Evolutionary conservation across 2,888 invertebrate genomes (phyloP).

Genomic region (Drosophila lutescens): DNA sequence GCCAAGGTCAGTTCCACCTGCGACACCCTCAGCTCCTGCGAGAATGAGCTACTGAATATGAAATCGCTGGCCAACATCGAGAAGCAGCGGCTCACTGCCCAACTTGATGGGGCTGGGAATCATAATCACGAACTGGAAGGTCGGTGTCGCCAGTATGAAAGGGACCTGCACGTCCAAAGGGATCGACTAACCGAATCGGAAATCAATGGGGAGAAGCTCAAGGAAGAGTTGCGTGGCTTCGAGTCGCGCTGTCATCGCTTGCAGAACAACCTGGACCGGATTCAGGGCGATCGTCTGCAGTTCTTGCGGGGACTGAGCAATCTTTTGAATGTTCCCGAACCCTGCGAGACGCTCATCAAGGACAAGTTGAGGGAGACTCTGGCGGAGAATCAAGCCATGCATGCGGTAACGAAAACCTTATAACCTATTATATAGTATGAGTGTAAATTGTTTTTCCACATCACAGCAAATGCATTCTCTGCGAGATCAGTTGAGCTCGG

Average conservation of each 20-base stretch:
- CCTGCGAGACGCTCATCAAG: conserved; percentile 91
- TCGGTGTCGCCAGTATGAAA: conserved; percentile 89
- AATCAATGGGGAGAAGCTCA: conserved; percentile 86
- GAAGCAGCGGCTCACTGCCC: conserved; percentile 90
- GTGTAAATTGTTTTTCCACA: too few relatives aligned
- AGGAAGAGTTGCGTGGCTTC: conserved; percentile 84
- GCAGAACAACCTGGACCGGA: conserved; percentile 83
- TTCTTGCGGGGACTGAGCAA: conserved; percentile 82
- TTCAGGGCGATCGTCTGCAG: conserved; percentile 83
- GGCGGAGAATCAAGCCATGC: conserved; percentile 91
- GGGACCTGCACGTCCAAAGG: conserved; percentile 90
- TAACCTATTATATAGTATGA: neutral
- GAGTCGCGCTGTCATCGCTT: conserved; percentile 84
- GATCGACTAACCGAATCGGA: conserved; percentile 91
- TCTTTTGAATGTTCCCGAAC: conserved; percentile 88
- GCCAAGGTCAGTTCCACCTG: conserved; percentile 85
- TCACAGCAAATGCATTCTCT: conserved; percentile 88
- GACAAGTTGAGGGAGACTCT: conserved; percentile 91
- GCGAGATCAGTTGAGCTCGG: conserved; percentile 90
- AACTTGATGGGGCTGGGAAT: conserved; percentile 85
- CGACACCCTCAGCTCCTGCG: conserved; percentile 84
- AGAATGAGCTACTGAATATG: conserved; percentile 82
- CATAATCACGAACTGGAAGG: conserved; percentile 90
- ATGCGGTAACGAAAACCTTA: conserved; percentile 85
- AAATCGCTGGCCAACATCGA: conserved; percentile 85